Evolutionary conservation across 2,888 invertebrate genomes (phyloP).

Genomic region (Pyrrhia umbra): DNA sequence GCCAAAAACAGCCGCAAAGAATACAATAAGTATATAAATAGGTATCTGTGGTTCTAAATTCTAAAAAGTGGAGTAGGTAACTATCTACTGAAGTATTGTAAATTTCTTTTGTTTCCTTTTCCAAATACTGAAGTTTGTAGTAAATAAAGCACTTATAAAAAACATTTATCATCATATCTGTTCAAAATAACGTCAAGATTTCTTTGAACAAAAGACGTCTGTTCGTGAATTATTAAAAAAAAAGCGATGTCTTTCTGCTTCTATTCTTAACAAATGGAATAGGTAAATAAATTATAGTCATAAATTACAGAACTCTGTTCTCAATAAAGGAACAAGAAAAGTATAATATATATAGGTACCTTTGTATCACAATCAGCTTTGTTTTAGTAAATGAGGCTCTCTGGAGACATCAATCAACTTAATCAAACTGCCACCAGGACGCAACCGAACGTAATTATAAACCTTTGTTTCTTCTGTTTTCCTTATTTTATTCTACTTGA

Average conservation of each 20-base stretch:
- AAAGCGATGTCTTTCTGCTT: slow-evolving; percentile 44
- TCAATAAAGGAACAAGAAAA: slow-evolving; percentile 54
- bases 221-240: slow-evolving; percentile 42
- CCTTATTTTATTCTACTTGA: slow-evolving; percentile 29
- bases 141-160: no score
- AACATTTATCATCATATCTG: slow-evolving; percentile 20
- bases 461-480: slow-evolving; percentile 41
- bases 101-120: no score
- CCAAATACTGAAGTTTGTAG: no score
- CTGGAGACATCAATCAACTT: slow-evolving; percentile 71
- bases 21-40: no score
- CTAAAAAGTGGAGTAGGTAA: no score
- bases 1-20: no score
- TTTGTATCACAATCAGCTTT: slow-evolving; percentile 65
- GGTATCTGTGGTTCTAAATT: no score
- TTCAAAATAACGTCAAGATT: slow-evolving; percentile 18
- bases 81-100: no score
- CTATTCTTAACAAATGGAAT: slow-evolving; percentile 57
- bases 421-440: slow-evolving; percentile 66
- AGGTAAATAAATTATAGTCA: slow-evolving; percentile 65
- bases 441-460: slow-evolving; percentile 66
- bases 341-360: slow-evolving; percentile 29
- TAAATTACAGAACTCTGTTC: slow-evolving; percentile 61
- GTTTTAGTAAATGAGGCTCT: slow-evolving; percentile 70
- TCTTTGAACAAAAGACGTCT: slow-evolving; percentile 25